Evolutionary conservation across 2,113 vertebrate genomes (phyloP), one percentile per base, ranked within the genome.

Genomic region (Hemiscyllium ocellatum): DNA sequence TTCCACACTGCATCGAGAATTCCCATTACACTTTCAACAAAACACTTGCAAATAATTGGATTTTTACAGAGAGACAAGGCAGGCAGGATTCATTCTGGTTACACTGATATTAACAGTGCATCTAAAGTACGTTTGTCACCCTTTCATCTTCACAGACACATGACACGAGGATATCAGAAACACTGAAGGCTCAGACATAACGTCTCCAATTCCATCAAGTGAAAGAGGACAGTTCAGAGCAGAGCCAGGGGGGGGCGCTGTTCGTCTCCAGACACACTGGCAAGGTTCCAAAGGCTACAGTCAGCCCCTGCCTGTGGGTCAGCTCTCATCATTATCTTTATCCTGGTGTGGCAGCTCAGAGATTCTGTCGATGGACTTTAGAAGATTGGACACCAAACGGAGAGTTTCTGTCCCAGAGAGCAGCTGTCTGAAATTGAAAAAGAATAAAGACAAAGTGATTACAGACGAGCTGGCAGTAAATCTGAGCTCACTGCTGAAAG

Each of bases 301-400:
- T 29, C 42, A 65, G 66, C 20, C 1, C 22, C 56, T 42, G n/a
- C 33, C 68, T 42, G 24, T 13, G 37, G 66, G 42, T 94, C 68
- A 94, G 93, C 66, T 70, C 4, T 42, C 66, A 8, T 22, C 42
- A 96, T 2, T 97, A 96, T 83, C 26, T 96, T 94, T 97, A 96
- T 42, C 8, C 66, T 70, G 68, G 0, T 66, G 8, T 70, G 65
- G n/a, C 37, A 97, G 15, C 50, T 98, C 98, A 0, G 97, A 97
- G 68, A 98, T 97, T 61, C 97, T 97, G 97, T 98, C 98, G 95
- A 98, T 97, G 0, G 97, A 98, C n/a, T 96, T 97, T 0, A 98
- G 97, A 37, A 98, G 97, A 3, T 98, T 97, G 0, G 97, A 97
- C 0, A 98, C 97, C 0, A 98, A 96, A 96, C 97, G 97, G 96